Evolutionary conservation across 2,113 vertebrate species (phyloP), one percentile per base, ranked within the genome.

Genomic region (Lynx canadensis): DNA sequence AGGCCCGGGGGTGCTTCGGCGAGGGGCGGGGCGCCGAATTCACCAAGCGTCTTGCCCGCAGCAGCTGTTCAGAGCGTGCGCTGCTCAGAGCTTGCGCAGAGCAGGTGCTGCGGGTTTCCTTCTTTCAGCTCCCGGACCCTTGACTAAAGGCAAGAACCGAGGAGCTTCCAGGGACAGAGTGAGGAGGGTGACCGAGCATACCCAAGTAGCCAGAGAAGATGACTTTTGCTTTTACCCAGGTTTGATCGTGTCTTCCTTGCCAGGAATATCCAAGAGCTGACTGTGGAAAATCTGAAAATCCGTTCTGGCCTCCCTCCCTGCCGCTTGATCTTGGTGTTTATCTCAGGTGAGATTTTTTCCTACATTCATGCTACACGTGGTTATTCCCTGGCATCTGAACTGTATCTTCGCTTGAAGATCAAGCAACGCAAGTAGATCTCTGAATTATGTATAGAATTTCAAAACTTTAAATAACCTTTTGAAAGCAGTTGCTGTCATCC

Each of bases 1-100:
- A 69, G 1, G 29, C 21, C 25, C 27, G 0, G 1, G 2, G 2
- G 19, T 0, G 7, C 27, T 27, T 74, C 12, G 10, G 63, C 55
- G 33, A 71, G n/a, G 19, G 29, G 12, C 16, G 16, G 33, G 63
- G 14, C 1, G 2, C 13, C 5, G 1, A 19, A 23, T 4, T 38
- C 36, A 14, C 14, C 25, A 12, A 0, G 23, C 41, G 87, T 50
- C 55, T 45, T 69, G 83, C 36, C 29, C 23, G 4, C 3, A 41
- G 16, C 50, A 23, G 11, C 69, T 71, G 31, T 25, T 25, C 60
- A 31, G 83, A 60, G 19, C 33, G 0, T 0, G 7, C 0, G 9
- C 2, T 0, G 1, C n/a, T 27, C 45, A 45, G 45, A 45, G 45
- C 45, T 45, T 45, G 45, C 8, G 8, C 45, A 45, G 45, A 45